Conservation (phyloP, 2,797 vertebrate genomes). For the Chaetodon trifasciatus region DNA sequence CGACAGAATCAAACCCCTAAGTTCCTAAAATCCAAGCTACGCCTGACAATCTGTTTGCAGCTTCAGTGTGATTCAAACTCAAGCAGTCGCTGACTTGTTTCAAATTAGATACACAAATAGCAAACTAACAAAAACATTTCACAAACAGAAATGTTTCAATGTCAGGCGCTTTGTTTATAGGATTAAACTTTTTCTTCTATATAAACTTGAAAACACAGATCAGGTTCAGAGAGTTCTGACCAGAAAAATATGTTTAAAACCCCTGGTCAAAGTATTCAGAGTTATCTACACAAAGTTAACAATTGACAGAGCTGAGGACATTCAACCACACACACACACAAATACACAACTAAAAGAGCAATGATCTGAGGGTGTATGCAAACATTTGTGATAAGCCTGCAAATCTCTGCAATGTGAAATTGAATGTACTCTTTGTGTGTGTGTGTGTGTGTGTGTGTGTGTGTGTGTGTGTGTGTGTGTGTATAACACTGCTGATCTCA, state of each 20-base stretch:
- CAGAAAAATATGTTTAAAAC: constrained; percentile 52
- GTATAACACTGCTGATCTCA: neutral
- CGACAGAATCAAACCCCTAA: neutral
- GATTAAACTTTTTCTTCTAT: constrained; percentile 7
- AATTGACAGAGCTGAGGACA: constrained; percentile 74
- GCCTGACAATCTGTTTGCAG: neutral
- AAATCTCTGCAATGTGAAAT: constrained; percentile 43
- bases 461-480: neutral
- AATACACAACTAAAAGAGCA: constrained; percentile 48
- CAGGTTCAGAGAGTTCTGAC: constrained; percentile 60
- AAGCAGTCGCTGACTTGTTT: neutral
- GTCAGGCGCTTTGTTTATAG: neutral
- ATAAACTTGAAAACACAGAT: constrained; percentile 23
- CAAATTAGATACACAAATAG: neutral
- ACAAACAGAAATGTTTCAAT: neutral
- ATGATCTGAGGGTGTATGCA: constrained; percentile 58
- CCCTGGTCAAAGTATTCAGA: constrained; percentile 77
- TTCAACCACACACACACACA: constrained; percentile 24
- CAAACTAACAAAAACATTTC: neutral
- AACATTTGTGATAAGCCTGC: constrained; percentile 64
- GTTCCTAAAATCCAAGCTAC: neutral
- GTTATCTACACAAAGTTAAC: constrained; percentile 76
- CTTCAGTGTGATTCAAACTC: neutral
- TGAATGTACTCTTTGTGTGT: constrained; percentile 1
- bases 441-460: neutral